phyloP scores from a whole-genome alignment of 1,140 invertebrate species.

The Bursaphelenchus mucronatus region DNA sequence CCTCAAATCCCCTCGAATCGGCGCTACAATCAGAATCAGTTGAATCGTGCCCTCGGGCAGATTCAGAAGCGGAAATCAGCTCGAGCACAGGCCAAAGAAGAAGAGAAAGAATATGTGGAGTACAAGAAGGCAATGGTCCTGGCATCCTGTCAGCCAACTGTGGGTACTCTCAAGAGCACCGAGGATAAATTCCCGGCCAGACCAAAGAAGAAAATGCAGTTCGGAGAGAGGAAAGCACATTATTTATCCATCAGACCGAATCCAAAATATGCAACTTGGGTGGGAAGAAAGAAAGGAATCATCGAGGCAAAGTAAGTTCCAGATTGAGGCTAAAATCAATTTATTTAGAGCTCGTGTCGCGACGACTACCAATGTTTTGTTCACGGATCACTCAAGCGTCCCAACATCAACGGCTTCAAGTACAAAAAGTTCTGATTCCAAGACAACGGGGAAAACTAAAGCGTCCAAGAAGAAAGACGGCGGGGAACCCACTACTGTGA shows the following conservation, averaged over 20 bases:
- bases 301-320: not conserved
- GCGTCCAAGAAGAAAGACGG: not conserved
- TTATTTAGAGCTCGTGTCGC: too few species aligned
- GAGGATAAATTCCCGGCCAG: conserved; percentile 19
- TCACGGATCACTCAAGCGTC: too few species aligned
- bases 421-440: too few species aligned
- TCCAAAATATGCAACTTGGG: conserved; percentile 21
- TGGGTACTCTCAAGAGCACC: conserved; percentile 13
- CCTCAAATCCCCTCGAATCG: not conserved
- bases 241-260: conserved; percentile 23
- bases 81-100: conserved; percentile 14
- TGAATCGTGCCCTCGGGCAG: not conserved
- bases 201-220: conserved; percentile 10
- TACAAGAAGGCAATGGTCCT: conserved; percentile 17
- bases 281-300: conserved; percentile 20
- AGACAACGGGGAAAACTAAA: too few species aligned
- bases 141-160: conserved; percentile 11
- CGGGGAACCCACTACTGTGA: conserved; percentile 5
- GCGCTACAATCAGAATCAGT: not conserved
- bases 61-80: conserved; percentile 9
- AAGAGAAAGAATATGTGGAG: conserved; percentile 20
- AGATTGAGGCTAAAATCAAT: too few species aligned
- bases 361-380: too few species aligned
- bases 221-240: conserved; percentile 23
- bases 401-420: too few species aligned